A percentile compares a stretch with the other conserved stretches of the same genome.
Evolutionary conservation across 1,140 invertebrate species (phyloP).

Genomic region (Ectropis grisescens): DNA sequence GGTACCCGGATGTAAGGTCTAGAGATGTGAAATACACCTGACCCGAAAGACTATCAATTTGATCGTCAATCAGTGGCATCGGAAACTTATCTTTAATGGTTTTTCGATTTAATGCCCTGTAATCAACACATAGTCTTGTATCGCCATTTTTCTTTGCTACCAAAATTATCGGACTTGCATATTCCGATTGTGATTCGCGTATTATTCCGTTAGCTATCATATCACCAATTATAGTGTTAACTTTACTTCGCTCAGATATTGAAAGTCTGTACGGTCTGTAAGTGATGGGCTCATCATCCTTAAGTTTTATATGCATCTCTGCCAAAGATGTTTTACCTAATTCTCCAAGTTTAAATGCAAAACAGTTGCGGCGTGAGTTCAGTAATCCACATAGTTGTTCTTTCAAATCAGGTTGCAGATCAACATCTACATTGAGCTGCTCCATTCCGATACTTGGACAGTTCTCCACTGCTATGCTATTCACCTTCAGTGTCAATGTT

Average conservation of each 20-base stretch:
- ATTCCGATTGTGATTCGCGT: slow-evolving; percentile 5
- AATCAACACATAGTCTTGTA: slow-evolving; percentile 6
- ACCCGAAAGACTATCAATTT: slow-evolving; percentile 1
- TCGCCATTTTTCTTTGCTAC: slow-evolving; percentile 1
- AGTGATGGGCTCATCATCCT: not conserved
- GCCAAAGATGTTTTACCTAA: not conserved
- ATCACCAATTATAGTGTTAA: not conserved
- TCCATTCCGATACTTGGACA: no score
- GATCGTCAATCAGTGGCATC: slow-evolving; percentile 9
- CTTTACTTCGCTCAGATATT: not conserved
- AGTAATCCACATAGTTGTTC: no score
- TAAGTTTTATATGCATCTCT: not conserved
- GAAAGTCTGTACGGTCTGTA: not conserved
- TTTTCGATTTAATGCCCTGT: slow-evolving; percentile 1
- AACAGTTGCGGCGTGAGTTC: not conserved
- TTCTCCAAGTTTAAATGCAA: not conserved
- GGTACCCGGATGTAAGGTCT: slow-evolving; percentile 4
- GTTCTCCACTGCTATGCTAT: no score
- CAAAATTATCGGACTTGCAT: slow-evolving; percentile 3
- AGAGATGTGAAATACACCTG: slow-evolving; percentile 5
- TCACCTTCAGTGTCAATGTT: no score
- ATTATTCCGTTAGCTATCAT: slow-evolving; percentile 6
- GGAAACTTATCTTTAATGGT: slow-evolving; percentile 8
- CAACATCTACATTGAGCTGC: no score
- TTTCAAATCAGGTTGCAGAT: no score